Evolutionary conservation across 2,797 vertebrate genomes (phyloP), one percentile per base, ranked within the genome.

Genomic region (Myotis myotis): DNA sequence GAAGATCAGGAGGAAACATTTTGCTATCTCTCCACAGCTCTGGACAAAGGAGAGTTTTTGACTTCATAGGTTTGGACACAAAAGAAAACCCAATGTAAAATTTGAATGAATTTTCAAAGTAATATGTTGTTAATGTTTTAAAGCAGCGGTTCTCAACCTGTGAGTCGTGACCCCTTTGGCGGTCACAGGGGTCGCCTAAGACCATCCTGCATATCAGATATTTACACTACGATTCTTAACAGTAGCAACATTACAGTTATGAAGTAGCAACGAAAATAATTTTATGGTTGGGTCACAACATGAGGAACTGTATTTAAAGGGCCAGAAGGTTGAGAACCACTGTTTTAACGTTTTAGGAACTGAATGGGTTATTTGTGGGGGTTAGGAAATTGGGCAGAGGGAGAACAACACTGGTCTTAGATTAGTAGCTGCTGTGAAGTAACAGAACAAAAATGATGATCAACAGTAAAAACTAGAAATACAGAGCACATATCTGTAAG

Each of bases 81-180:
- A 95, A 91, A 84, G 74, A 95, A 95, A 96, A 89, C 51, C n/a
- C 30, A 1, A 72, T 30, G 55, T 33, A 94, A 90, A 95, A 92
- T 79, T 17, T 78, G 23, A 90, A 71, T 16, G 64, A 51, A 84
- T 93, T 91, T 95, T 82, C 80, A 76, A 76, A 86, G n/a, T 85
- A 51, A 76, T 71, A 62, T 11, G 0, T 30, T 79, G 82, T 62
- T 88, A 82, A 68, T 62, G 19, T 83, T 53, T 86, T 66, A 41
- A 74, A 55, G 16, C 44, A 44, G 44, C 44, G 10, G 44, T 44
- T 44, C 10, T 44, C 44, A 44, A 44, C 44, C 44, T 44, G 44
- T 44, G 44, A 11, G 44, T 44, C 44, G 10, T 2, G 44, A 44
- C 10, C 44, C 44, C 44, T 44, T 44, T 44, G 44, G 44, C 44